These are phyloP conservation scores for Rotaria macrura DNA, from an alignment of 2,888 invertebrate genomes.

Conservation along the genomic window DNA sequence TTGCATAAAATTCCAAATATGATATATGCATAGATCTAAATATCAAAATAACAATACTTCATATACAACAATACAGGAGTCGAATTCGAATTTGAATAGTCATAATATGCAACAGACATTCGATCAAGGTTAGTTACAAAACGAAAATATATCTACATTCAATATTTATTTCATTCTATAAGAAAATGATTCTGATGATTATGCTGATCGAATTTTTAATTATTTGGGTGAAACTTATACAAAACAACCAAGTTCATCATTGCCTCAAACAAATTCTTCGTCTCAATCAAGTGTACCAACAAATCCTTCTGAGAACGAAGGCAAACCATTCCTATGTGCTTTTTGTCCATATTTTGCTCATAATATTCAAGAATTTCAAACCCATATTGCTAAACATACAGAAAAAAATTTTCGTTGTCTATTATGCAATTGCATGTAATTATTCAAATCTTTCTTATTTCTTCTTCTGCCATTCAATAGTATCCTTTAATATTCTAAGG, in stretches of 20 bases:
- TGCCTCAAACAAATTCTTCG: neutral
- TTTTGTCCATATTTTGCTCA: neutral
- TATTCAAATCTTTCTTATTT: too few relatives aligned
- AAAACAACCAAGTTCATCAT: neutral
- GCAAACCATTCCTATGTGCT: neutral
- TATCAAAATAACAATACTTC: neutral
- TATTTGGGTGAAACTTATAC: neutral
- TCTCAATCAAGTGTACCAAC: neutral
- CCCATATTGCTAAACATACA: neutral
- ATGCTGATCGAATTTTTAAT: constrained; percentile 16
- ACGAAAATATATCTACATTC: neutral
- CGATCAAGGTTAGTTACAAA: neutral
- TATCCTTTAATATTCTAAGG: neutral
- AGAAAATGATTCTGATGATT: constrained; percentile 11
- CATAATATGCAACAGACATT: too few relatives aligned
- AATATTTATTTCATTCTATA: neutral
- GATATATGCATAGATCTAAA: neutral
- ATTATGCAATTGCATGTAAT: neutral
- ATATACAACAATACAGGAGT: neutral
- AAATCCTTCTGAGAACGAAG: neutral
- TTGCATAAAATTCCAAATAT: neutral
- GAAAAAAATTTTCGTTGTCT: constrained; percentile 17
- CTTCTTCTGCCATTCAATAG: neutral
- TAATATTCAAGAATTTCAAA: neutral
- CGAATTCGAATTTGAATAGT: neutral